Percentiles rank a stretch among this genome's conserved stretches.
phyloP scores from a whole-genome alignment of 2,888 invertebrate genomes.

The Parnassius smintheus region DNA sequence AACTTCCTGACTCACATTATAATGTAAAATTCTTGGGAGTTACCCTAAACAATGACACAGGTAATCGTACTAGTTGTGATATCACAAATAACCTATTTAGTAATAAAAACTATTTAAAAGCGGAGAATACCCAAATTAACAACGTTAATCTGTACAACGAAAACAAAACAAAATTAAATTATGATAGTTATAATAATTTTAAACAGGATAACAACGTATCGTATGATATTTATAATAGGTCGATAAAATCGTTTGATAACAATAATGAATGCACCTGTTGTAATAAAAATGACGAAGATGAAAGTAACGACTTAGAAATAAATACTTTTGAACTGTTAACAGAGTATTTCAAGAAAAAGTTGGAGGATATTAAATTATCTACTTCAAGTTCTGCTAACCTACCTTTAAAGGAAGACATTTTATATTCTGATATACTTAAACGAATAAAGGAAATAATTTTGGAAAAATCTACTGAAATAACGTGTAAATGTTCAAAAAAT shows the following conservation, averaged over 20 bases:
- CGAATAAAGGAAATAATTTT: slow-evolving; percentile 62
- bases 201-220: background rate
- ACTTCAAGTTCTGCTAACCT: slow-evolving; percentile 48
- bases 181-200: background rate
- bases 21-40: slow-evolving; percentile 65
- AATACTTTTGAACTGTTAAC: slow-evolving; percentile 65
- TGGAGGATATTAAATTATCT: slow-evolving; percentile 49
- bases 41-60: slow-evolving; percentile 48
- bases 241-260: no score
- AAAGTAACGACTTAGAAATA: slow-evolving; percentile 58
- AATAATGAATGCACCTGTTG: slow-evolving; percentile 53
- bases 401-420: slow-evolving; percentile 51
- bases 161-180: background rate
- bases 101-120: slow-evolving; percentile 3
- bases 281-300: slow-evolving; percentile 35
- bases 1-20: slow-evolving; percentile 45
- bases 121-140: slow-evolving; percentile 13
- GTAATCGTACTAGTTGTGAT: slow-evolving; percentile 20
- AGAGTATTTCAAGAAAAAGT: slow-evolving; percentile 58
- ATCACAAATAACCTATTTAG: background rate
- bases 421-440: slow-evolving; percentile 51
- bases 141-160: background rate
- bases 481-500: slow-evolving; percentile 48
- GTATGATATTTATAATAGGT: background rate
- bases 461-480: slow-evolving; percentile 47